Evolutionary conservation across 2,113 vertebrate species (phyloP), one percentile per base, ranked within the genome.

Genomic region (Periophthalmodon schlosseri): DNA sequence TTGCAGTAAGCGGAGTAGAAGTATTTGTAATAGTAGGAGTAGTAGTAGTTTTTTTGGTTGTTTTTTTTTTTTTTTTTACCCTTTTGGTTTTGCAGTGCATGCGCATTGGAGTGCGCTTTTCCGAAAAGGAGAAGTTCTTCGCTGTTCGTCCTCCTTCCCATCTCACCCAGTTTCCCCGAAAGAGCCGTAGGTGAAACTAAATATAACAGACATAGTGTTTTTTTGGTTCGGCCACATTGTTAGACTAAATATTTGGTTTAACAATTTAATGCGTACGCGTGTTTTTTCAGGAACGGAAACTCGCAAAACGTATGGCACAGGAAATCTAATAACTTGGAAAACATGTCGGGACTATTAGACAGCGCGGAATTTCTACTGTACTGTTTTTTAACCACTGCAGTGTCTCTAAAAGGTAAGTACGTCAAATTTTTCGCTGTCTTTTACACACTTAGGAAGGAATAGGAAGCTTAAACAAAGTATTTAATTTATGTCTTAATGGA

Each of bases 371-470:
- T 83, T 6, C 0, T 82, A 3, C 0, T 23, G 24, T 7, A 5
- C 28, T 69, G 18, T 4, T 21, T 79, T 49, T 0, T 73, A 15
- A 0, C 71, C 0, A 4, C 20, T 0, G 21, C 1, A 0, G 1
- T 9, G 9, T 39, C 52, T 18, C 5, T 18, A 0, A 8, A 16
- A 49, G 80, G 87, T 88, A 57, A 73, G 44, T 0, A 18, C 4
- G 18, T 9, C 60, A 24, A 0, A 16, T 2, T 11, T 34, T 33
- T 63, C 13, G 8, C 0, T 28, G 3, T 28, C 28, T 28, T 28
- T 28, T 28, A 28, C 28, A 28, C 28, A n/a, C n/a, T n/a, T n/a
- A n/a, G n/a, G n/a, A n/a, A n/a, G n/a, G n/a, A n/a, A n/a, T n/a
- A n/a, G n/a, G n/a, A n/a, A n/a, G n/a, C n/a, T n/a, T n/a, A n/a